These are phyloP conservation scores for Lordiphosa stackelbergi DNA, from an alignment of 1,140 invertebrate species.

Conservation along the genomic window DNA sequence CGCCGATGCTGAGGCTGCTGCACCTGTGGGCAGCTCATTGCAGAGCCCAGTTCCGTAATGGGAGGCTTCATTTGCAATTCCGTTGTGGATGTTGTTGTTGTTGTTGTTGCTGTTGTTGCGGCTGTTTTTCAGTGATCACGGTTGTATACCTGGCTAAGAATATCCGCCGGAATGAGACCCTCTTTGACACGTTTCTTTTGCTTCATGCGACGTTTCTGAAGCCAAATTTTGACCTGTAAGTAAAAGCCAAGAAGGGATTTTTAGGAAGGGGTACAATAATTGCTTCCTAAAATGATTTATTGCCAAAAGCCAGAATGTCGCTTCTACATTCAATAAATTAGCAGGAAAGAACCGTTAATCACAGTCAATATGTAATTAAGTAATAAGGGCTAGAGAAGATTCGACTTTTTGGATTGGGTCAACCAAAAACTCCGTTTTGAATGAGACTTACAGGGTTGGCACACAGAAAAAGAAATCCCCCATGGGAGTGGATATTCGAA, in stretches of 20 bases:
- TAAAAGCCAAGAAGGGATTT: neutral
- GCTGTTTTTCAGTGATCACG: constrained; percentile 51
- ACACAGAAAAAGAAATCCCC: no score
- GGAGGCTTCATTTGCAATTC: constrained; percentile 50
- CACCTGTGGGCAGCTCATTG: constrained; percentile 34
- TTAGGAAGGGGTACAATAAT: no score
- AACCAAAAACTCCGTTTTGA: no score
- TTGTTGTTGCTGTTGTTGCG: constrained; percentile 41
- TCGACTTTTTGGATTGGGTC: no score
- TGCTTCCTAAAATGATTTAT: no score
- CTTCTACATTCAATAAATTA: no score
- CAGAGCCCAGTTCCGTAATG: constrained; percentile 35
- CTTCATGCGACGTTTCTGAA: constrained; percentile 95
- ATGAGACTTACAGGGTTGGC: no score
- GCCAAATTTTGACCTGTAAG: constrained; percentile 91
- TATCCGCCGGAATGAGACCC: constrained; percentile 85
- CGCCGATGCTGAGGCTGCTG: constrained; percentile 26
- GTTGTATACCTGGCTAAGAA: constrained; percentile 57
- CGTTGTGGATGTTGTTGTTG: constrained; percentile 29
- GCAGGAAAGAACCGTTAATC: no score
- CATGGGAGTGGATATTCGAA: no score
- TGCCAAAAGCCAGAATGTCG: no score
- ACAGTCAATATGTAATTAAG: no score
- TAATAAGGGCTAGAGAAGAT: no score
- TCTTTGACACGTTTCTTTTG: constrained; percentile 96